phyloP scores from a whole-genome alignment of 2,797 vertebrate genomes.

The Anomalospiza imberbis region DNA sequence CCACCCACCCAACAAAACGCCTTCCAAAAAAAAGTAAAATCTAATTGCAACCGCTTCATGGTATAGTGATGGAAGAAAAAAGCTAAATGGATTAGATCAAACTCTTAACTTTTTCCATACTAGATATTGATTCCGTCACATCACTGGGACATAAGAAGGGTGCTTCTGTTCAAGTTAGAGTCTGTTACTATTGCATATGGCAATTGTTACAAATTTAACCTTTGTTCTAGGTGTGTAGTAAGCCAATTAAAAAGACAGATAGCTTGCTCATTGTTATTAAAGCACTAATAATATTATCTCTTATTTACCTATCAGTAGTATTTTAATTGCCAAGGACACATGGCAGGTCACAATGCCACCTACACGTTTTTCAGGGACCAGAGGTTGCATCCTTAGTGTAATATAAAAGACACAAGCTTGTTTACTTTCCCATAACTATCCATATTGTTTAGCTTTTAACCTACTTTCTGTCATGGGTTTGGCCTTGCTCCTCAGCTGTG shows the following conservation, averaged over 20 bases:
- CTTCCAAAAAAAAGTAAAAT: not conserved
- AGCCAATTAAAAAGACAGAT: not conserved
- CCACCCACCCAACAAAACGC: not conserved
- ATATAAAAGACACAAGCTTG: not conserved
- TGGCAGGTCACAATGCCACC: not conserved
- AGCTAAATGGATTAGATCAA: not conserved
- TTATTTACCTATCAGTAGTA: conserved; percentile 13
- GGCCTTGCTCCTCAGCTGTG: not conserved
- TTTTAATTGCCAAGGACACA: not conserved
- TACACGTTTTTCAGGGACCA: not conserved
- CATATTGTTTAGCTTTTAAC: not conserved
- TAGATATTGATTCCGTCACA: fast-evolving
- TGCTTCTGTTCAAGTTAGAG: not conserved
- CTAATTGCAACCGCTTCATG: not conserved
- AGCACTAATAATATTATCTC: not conserved
- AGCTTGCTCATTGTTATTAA: not conserved
- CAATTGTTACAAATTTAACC: not conserved
- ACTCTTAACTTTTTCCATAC: not conserved
- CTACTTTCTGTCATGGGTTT: not conserved
- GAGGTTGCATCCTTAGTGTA: not conserved
- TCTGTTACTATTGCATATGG: not conserved
- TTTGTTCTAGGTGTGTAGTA: not conserved
- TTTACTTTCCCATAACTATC: not conserved
- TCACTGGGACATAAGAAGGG: not conserved
- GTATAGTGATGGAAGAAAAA: not conserved